Conservation (phyloP, 2,113 vertebrate genomes). For the Macquaria australasica region DNA sequence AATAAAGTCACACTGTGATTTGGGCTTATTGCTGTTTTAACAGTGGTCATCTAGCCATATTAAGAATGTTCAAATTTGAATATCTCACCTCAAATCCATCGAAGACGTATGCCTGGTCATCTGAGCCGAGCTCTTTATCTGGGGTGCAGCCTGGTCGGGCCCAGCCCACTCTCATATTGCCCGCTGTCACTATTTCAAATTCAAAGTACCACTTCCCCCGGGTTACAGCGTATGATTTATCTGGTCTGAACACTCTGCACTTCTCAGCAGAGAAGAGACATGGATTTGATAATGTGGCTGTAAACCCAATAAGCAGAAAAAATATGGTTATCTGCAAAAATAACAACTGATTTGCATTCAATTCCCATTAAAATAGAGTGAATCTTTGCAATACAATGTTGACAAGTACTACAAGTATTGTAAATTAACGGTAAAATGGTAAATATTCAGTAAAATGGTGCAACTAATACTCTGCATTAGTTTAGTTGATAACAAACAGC, state of each 20-base stretch:
- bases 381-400: not conserved
- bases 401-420: not conserved
- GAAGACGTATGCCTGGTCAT: slow-evolving; percentile 92
- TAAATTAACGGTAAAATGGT: no score
- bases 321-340: slow-evolving; percentile 28
- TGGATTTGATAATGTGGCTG: slow-evolving; percentile 66
- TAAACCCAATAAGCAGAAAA: slow-evolving; percentile 47
- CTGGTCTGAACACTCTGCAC: slow-evolving; percentile 92
- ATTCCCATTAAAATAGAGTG: not conserved
- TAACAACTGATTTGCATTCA: slow-evolving; percentile 14
- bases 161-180: slow-evolving; percentile 95
- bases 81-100: slow-evolving; percentile 92
- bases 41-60: not conserved
- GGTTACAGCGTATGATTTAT: slow-evolving; percentile 91
- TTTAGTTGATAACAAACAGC: not conserved
- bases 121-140: slow-evolving; percentile 92
- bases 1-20: not conserved
- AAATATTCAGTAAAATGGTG: slow-evolving; percentile 1
- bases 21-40: not conserved
- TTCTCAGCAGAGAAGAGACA: slow-evolving; percentile 82
- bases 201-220: slow-evolving; percentile 97
- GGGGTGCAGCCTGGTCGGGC: slow-evolving; percentile 87
- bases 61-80: slow-evolving; percentile 17
- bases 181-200: slow-evolving; percentile 91
- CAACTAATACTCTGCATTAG: not conserved